Percentiles rank a stretch among this genome's conserved stretches.
Conservation (phyloP, 1,140 invertebrate genomes). For the Drosophila littoralis region DNA sequence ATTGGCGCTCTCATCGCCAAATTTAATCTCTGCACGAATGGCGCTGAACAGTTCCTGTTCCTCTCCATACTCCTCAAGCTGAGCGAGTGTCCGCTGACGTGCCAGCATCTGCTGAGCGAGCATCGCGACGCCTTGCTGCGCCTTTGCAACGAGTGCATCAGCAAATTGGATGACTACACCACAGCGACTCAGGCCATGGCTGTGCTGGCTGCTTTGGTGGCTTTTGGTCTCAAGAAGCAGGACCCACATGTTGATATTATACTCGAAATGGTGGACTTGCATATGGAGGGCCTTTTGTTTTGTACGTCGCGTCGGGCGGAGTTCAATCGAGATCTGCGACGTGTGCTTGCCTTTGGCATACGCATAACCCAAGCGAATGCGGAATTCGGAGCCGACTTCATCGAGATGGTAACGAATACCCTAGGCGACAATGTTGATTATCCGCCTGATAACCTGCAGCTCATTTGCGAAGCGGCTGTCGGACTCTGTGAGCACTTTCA, state of each 20-base stretch:
- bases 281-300: constrained; percentile 80
- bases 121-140: constrained; percentile 85
- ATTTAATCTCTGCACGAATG: constrained; percentile 76
- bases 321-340: constrained; percentile 59
- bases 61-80: constrained; percentile 85
- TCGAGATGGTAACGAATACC: constrained; percentile 71
- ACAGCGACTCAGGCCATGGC: constrained; percentile 89
- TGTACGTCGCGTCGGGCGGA: constrained; percentile 70
- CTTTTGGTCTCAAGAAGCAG: constrained; percentile 85
- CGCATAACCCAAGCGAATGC: constrained; percentile 68
- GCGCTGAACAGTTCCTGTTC: constrained; percentile 76
- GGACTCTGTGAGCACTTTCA: constrained; percentile 83
- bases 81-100: constrained; percentile 86
- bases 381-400: constrained; percentile 71
- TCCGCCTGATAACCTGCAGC: constrained; percentile 63
- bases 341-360: constrained; percentile 74
- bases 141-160: constrained; percentile 86
- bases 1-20: constrained; percentile 87
- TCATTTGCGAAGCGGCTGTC: constrained; percentile 77
- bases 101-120: constrained; percentile 85
- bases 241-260: constrained; percentile 70
- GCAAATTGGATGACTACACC: constrained; percentile 86
- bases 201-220: constrained; percentile 88
- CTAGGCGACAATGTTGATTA: constrained; percentile 74
- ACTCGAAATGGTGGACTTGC: constrained; percentile 78